A percentile compares a stretch with the other conserved stretches of the same genome.
These are phyloP conservation scores for Hydroisotoma schaefferi DNA, from an alignment of 2,888 invertebrate genomes.

Conservation along the genomic window DNA sequence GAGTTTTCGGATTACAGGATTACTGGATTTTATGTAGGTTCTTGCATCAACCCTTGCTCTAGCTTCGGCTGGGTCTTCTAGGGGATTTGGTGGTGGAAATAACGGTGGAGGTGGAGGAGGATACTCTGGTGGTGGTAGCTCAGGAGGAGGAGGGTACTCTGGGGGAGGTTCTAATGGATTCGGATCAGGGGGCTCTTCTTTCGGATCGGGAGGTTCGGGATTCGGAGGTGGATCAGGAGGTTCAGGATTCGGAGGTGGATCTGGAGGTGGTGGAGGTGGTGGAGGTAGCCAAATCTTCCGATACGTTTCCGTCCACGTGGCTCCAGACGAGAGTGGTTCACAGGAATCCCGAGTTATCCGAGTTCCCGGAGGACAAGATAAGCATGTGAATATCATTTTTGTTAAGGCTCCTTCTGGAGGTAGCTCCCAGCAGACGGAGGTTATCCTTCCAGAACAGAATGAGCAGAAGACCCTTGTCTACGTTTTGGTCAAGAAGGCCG, in stretches of 20 bases:
- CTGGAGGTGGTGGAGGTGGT: conserved; percentile 4
- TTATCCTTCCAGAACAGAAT: conserved; percentile 26
- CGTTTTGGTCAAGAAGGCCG: conserved; percentile 24
- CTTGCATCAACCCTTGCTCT: conserved; percentile 17
- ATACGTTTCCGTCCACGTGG: conserved; percentile 29
- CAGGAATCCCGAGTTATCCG: conserved; percentile 18
- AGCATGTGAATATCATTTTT: conserved; percentile 31
- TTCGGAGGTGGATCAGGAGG: conserved; percentile 4
- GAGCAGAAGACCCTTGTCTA: conserved; percentile 28
- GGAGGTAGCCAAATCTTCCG: conserved; percentile 27
- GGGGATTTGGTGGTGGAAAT: conserved; percentile 5
- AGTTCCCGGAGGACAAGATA: conserved; percentile 25
- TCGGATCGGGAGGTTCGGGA: neutral
- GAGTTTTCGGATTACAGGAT: too few relatives aligned
- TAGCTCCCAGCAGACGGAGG: conserved; percentile 26
- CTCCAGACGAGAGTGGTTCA: conserved; percentile 22
- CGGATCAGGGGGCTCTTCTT: neutral
- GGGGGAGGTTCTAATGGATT: neutral
- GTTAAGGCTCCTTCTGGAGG: conserved; percentile 27
- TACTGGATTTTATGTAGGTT: conserved; percentile 13
- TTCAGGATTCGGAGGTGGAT: conserved; percentile 5
- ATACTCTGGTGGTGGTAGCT: neutral
- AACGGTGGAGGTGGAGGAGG: conserved; percentile 8
- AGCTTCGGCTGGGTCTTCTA: conserved; percentile 18
- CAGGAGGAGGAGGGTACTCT: conserved; percentile 2